Percentiles rank a stretch among this genome's conserved stretches.
These are phyloP conservation scores for Poeciliopsis turrubarensis DNA, from an alignment of 2,113 vertebrate genomes.

Conservation along the genomic window DNA sequence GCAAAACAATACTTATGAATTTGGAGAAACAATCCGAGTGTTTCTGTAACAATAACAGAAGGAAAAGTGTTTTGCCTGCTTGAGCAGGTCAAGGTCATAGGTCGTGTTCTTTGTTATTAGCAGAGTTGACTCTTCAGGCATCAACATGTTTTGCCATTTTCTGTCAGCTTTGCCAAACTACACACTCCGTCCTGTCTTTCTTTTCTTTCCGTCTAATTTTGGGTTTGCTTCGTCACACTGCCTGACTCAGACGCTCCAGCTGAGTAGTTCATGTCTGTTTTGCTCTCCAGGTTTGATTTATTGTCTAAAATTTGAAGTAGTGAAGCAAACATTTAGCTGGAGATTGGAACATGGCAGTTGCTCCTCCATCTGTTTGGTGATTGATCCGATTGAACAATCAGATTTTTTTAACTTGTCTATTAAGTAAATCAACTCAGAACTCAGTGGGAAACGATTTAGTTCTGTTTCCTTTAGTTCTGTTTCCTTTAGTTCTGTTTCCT, in stretches of 20 bases:
- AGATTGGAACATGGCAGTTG: background rate
- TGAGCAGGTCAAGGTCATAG: background rate
- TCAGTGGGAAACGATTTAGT: constrained; percentile 7
- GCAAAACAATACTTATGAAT: too few species aligned
- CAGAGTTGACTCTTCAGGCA: background rate
- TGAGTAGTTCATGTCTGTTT: background rate
- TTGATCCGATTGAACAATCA: background rate
- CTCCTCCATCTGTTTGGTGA: background rate
- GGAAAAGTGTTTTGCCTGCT: background rate
- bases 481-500: constrained; percentile 29
- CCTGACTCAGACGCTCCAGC: background rate
- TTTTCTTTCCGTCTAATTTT: background rate
- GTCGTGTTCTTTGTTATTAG: background rate
- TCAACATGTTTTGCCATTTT: background rate
- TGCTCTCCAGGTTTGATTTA: background rate
- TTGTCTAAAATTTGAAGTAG: background rate
- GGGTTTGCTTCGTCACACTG: background rate
- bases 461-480: constrained; percentile 23
- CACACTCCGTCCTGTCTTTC: background rate
- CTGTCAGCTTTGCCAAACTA: background rate
- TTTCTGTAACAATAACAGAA: background rate
- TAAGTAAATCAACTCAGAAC: background rate
- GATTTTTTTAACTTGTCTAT: background rate
- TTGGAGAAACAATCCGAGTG: too few species aligned
- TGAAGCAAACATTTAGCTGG: background rate